Evolutionary conservation across 2,888 invertebrate species (phyloP).

Genomic region (Drosophila hawaiiensis): DNA sequence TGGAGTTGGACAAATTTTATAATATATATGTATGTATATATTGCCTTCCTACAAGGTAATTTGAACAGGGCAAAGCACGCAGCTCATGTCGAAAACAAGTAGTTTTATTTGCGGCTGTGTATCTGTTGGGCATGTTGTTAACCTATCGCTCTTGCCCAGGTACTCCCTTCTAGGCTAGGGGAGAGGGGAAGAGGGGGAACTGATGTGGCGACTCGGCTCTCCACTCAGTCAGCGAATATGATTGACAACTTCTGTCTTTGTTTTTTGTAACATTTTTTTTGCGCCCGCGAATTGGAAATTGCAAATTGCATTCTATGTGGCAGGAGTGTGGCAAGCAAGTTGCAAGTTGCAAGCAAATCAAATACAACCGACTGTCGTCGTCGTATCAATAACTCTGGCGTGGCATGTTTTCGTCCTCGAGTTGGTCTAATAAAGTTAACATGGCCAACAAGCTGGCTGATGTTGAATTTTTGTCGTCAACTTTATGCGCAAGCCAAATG

Average conservation of each 20-base stretch:
- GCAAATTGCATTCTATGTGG: constrained; percentile 38
- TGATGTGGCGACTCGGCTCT: constrained; percentile 1
- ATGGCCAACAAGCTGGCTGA: constrained; percentile 67
- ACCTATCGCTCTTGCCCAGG: background rate
- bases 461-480: constrained; percentile 48
- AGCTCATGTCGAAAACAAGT: background rate
- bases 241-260: constrained; percentile 69
- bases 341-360: constrained; percentile 63
- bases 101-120: constrained; percentile 14
- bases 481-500: constrained; percentile 75
- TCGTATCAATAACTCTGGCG: constrained; percentile 60
- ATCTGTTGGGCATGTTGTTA: background rate
- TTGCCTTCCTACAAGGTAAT: background rate
- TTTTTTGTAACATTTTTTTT: constrained; percentile 29
- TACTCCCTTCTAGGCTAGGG: constrained; percentile 9
- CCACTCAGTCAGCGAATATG: constrained; percentile 47
- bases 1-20: background rate
- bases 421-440: constrained; percentile 69
- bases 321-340: constrained; percentile 15
- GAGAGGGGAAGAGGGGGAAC: background rate
- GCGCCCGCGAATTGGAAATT: constrained; percentile 43
- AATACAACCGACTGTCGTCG: constrained; percentile 57
- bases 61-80: background rate
- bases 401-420: constrained; percentile 8
- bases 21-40: background rate